phyloP scores from a whole-genome alignment of 2,888 invertebrate species.

The Pediacus dermestoides region DNA sequence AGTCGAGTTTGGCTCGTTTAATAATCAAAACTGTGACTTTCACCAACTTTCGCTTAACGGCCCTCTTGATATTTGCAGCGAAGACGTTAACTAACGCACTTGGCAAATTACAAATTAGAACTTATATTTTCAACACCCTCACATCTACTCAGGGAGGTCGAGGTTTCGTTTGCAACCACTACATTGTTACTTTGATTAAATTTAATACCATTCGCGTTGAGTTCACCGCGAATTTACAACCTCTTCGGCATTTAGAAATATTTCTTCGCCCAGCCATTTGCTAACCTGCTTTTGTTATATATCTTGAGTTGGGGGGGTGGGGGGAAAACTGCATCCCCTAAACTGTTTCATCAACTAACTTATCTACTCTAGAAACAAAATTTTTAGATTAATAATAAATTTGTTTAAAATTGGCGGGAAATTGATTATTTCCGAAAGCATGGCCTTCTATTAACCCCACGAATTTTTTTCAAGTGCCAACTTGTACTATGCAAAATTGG shows the following conservation, averaged over 20 bases:
- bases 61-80: conserved; percentile 45
- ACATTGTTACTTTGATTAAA: conserved; percentile 49
- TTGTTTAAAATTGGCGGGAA: conserved; percentile 5
- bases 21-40: conserved; percentile 48
- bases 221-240: conserved; percentile 34
- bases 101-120: conserved; percentile 49
- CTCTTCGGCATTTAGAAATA: conserved; percentile 35
- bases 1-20: conserved; percentile 40
- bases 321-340: too few relatives aligned
- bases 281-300: too few relatives aligned
- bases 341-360: too few relatives aligned
- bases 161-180: conserved; percentile 35
- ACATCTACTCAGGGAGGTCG: conserved; percentile 13
- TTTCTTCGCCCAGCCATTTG: conserved; percentile 13
- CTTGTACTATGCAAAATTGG: too few relatives aligned
- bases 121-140: conserved; percentile 47
- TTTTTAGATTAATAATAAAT: too few relatives aligned
- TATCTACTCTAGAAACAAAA: too few relatives aligned
- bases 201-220: conserved; percentile 40
- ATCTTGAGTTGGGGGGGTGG: too few relatives aligned
- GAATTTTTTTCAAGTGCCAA: too few relatives aligned
- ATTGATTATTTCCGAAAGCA: conserved; percentile 4
- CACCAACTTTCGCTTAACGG: conserved; percentile 46
- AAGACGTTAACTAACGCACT: conserved; percentile 48
- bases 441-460: too few relatives aligned